These are phyloP conservation scores for Speoplatyrhinus poulsoni DNA, from an alignment of 2,113 vertebrate genomes.

Conservation along the genomic window DNA sequence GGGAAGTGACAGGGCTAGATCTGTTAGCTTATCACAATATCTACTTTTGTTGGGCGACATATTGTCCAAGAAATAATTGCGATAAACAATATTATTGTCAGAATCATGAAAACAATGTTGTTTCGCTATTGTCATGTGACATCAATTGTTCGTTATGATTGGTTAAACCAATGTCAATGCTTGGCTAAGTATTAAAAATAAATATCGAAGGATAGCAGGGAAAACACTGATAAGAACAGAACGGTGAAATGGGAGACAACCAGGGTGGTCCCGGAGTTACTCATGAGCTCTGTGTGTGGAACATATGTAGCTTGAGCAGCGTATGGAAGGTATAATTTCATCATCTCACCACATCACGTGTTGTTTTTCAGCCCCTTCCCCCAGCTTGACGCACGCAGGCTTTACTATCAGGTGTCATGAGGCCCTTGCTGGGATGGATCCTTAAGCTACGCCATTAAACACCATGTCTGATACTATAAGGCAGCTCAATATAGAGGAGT, in stretches of 20 bases:
- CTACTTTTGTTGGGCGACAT: too few relatives aligned
- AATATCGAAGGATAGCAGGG: background rate
- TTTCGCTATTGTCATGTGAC: too few relatives aligned
- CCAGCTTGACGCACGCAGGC: slow-evolving; percentile 40
- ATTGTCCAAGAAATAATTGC: too few relatives aligned
- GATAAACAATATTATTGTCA: too few relatives aligned
- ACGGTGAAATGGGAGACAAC: slow-evolving; percentile 31
- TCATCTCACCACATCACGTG: slow-evolving; percentile 55
- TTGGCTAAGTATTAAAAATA: too few relatives aligned
- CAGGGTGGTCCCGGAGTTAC: background rate
- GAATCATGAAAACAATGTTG: too few relatives aligned
- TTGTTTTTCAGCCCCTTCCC: slow-evolving; percentile 44
- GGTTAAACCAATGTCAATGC: too few relatives aligned
- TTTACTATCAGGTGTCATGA: slow-evolving; percentile 53
- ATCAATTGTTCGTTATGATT: too few relatives aligned
- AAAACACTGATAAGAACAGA: slow-evolving; percentile 15
- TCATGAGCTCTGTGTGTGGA: background rate
- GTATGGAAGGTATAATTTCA: slow-evolving; percentile 61
- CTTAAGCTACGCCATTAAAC: slow-evolving; percentile 21
- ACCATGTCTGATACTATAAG: slow-evolving; percentile 13
- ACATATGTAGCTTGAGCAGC: slow-evolving; percentile 42
- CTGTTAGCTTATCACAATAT: background rate
- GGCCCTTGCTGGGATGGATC: slow-evolving; percentile 45
- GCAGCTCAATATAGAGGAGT: slow-evolving; percentile 2
- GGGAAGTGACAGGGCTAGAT: background rate